A percentile compares a stretch with the other conserved stretches of the same genome.
Evolutionary conservation across 2,888 invertebrate genomes (phyloP).

Genomic region (Coelopa pilipes): DNA sequence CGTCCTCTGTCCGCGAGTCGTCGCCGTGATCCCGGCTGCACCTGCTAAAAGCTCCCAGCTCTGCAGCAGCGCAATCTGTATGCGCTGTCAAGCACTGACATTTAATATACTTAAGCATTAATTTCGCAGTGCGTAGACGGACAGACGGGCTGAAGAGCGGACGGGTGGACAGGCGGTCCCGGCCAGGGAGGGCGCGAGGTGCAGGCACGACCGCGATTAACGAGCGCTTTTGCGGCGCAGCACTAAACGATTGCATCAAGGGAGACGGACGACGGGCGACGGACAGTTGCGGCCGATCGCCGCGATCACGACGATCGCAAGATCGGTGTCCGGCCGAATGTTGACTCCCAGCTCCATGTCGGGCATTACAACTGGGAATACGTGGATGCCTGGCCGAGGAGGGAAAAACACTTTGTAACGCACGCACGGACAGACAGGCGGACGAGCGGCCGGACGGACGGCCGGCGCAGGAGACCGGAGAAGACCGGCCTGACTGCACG

Average conservation of each 20-base stretch:
- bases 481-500: constrained; percentile 34
- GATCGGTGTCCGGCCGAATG: not conserved
- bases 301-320: not conserved
- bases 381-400: constrained; percentile 31
- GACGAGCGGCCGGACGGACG: constrained; percentile 22
- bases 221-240: constrained; percentile 37
- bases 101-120: constrained; percentile 54
- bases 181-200: not conserved
- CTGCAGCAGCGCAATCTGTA: constrained; percentile 50
- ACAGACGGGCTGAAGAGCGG: constrained; percentile 1
- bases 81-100: constrained; percentile 54
- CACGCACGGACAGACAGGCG: constrained; percentile 45
- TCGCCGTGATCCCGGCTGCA: constrained; percentile 41
- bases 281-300: constrained; percentile 15
- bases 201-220: not conserved
- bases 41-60: constrained; percentile 49
- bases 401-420: constrained; percentile 46
- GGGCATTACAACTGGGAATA: constrained; percentile 47
- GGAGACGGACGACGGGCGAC: constrained; percentile 39
- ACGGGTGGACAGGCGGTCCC: constrained; percentile 12
- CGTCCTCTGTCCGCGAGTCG: no score
- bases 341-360: constrained; percentile 12
- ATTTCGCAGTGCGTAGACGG: constrained; percentile 27
- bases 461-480: constrained; percentile 28
- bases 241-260: constrained; percentile 52